Conservation (phyloP, 2,113 vertebrate species). For the Spea multiplicata region DNA sequence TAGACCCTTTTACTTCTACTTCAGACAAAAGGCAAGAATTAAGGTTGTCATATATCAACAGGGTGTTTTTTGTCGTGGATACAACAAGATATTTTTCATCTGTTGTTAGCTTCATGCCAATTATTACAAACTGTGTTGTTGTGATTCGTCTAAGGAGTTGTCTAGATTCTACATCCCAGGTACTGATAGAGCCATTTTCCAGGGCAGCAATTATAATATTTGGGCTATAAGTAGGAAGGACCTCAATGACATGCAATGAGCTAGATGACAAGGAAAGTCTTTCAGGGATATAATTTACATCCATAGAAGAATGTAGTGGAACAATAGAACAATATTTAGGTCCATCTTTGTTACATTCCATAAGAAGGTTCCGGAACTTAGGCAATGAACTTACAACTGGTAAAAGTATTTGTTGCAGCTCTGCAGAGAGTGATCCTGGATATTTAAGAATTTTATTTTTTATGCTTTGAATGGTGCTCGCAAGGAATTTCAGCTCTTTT, state of each 20-base stretch:
- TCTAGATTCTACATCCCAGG: slow-evolving; percentile 92
- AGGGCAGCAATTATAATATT: slow-evolving; percentile 89
- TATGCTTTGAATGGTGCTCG: slow-evolving; percentile 85
- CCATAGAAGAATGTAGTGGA: slow-evolving; percentile 95
- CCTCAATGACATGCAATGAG: slow-evolving; percentile 92
- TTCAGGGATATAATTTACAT: slow-evolving; percentile 93
- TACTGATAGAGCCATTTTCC: slow-evolving; percentile 95
- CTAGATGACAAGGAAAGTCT: slow-evolving; percentile 88
- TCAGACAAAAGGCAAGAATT: slow-evolving; percentile 96
- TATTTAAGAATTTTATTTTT: slow-evolving; percentile 86
- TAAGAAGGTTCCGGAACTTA: slow-evolving; percentile 90
- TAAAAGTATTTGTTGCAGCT: slow-evolving; percentile 92
- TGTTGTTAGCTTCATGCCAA: slow-evolving; percentile 86
- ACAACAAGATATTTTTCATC: slow-evolving; percentile 97
- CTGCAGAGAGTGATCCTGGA: slow-evolving; percentile 90
- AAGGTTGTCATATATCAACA: slow-evolving; percentile 93
- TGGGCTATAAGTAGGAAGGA: slow-evolving; percentile 88
- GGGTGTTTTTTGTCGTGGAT: slow-evolving; percentile 94
- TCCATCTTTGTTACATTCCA: slow-evolving; percentile 97
- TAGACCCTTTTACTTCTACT: slow-evolving; percentile 95
- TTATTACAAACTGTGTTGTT: slow-evolving; percentile 86
- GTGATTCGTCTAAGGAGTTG: slow-evolving; percentile 92
- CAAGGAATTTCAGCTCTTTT: slow-evolving; percentile 95
- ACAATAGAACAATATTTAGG: slow-evolving; percentile 98
- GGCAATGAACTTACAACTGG: slow-evolving; percentile 94